phyloP scores from a whole-genome alignment of 2,888 invertebrate species.

The Plagiodera versicolora region DNA sequence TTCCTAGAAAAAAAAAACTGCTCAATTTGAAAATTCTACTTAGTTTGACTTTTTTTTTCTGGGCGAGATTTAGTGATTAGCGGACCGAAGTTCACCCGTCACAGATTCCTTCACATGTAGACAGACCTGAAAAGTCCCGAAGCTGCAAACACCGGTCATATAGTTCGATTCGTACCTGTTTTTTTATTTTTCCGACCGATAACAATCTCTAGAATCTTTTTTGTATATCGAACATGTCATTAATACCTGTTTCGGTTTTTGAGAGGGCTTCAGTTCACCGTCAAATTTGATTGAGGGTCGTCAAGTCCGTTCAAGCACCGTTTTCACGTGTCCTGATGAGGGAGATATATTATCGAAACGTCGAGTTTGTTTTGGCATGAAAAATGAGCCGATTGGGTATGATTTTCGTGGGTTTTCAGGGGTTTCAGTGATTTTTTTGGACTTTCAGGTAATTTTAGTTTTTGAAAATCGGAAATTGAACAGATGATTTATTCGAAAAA shows the following conservation, averaged over 20 bases:
- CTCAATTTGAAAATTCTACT: too few relatives aligned
- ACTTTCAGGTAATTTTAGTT: too few relatives aligned
- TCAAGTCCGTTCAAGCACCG: neutral
- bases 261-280: neutral
- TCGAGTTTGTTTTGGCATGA: too few relatives aligned
- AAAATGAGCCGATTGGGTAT: too few relatives aligned
- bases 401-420: too few relatives aligned
- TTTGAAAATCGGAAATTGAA: too few relatives aligned
- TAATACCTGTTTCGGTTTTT: constrained; percentile 16
- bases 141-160: neutral
- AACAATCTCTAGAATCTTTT: constrained; percentile 34
- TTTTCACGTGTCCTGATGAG: too few relatives aligned
- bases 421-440: too few relatives aligned
- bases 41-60: too few relatives aligned
- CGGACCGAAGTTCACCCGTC: constrained; percentile 26
- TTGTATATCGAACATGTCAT: constrained; percentile 37
- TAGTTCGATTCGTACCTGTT: constrained; percentile 29
- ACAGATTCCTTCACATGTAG: constrained; percentile 36
- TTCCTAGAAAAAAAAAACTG: too few relatives aligned
- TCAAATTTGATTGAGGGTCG: neutral
- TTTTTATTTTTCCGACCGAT: constrained; percentile 30
- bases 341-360: too few relatives aligned
- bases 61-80: neutral
- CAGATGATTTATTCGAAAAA: too few relatives aligned
- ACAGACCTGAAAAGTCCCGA: constrained; percentile 13